These are phyloP conservation scores for Erythrocebus patas DNA, from an alignment of 2,113 vertebrate genomes.

Conservation along the genomic window DNA sequence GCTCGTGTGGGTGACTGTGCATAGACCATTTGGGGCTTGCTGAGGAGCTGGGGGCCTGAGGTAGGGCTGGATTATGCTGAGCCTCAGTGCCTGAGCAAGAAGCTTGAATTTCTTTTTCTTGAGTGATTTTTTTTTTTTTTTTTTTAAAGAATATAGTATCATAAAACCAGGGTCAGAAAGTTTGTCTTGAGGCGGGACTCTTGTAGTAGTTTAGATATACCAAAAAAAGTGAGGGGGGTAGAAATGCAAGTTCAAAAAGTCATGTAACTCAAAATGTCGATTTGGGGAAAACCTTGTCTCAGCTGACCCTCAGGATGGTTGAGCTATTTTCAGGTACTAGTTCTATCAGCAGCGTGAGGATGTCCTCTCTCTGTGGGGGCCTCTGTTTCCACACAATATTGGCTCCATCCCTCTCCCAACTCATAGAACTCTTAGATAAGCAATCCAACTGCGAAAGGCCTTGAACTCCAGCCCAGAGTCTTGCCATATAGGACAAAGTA, in stretches of 20 bases:
- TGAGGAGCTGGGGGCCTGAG: neutral
- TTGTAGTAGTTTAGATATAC: neutral
- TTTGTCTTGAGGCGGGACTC: neutral
- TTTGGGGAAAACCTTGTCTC: neutral
- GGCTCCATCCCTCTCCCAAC: neutral
- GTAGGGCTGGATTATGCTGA: neutral
- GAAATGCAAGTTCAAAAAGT: neutral
- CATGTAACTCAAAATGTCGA: neutral
- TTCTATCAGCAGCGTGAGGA: neutral
- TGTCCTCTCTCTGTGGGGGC: fast-evolving
- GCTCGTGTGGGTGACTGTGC: neutral
- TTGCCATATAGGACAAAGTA: neutral
- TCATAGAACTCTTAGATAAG: neutral
- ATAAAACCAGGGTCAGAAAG: neutral
- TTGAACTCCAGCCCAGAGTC: slow-evolving; percentile 23
- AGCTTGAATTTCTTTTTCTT: neutral
- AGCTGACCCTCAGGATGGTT: fast-evolving
- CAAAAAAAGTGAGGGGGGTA: neutral
- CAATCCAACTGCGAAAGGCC: neutral
- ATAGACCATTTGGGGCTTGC: neutral
- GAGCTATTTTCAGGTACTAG: neutral
- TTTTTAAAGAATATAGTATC: neutral
- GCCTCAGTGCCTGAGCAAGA: neutral
- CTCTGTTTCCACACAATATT: neutral
- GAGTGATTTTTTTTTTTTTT: neutral